phyloP scores from a whole-genome alignment of 2,888 invertebrate genomes.

The Hesperia comma region DNA sequence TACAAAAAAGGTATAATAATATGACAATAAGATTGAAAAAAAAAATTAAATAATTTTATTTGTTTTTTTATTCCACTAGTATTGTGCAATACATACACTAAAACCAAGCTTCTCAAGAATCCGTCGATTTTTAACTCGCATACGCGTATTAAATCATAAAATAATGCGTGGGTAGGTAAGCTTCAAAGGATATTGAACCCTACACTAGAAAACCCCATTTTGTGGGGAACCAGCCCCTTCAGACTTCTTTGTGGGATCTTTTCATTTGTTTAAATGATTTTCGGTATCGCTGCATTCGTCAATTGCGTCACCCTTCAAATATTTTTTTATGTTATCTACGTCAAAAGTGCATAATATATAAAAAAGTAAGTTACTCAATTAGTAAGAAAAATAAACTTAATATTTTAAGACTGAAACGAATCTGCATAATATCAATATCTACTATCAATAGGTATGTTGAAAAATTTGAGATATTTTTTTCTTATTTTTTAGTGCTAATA shows the following conservation, averaged over 20 bases:
- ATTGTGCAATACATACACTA: no score
- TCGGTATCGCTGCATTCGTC: conserved; percentile 10
- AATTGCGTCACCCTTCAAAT: neutral
- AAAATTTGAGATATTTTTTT: no score
- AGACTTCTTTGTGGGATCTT: conserved; percentile 31
- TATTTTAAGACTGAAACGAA: no score
- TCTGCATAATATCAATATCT: no score
- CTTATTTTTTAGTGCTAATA: no score
- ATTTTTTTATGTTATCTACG: conserved; percentile 5
- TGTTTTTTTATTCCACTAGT: no score
- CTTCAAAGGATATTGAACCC: conserved; percentile 35
- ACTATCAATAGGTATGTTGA: no score
- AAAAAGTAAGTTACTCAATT: no score
- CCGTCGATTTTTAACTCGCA: conserved; percentile 9
- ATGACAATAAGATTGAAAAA: no score
- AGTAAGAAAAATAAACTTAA: no score
- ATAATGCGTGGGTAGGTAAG: conserved; percentile 29
- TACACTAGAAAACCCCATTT: conserved; percentile 33
- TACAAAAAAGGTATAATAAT: no score
- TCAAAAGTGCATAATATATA: neutral
- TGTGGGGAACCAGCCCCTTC: conserved; percentile 34
- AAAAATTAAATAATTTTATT: no score
- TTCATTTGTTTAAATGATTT: conserved; percentile 34
- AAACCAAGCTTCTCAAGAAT: neutral
- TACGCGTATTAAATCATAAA: conserved; percentile 31